Percentiles rank a stretch among this genome's conserved stretches.
These are phyloP conservation scores for Oreochromis niloticus DNA, from an alignment of 2,113 vertebrate genomes.

Conservation along the genomic window DNA sequence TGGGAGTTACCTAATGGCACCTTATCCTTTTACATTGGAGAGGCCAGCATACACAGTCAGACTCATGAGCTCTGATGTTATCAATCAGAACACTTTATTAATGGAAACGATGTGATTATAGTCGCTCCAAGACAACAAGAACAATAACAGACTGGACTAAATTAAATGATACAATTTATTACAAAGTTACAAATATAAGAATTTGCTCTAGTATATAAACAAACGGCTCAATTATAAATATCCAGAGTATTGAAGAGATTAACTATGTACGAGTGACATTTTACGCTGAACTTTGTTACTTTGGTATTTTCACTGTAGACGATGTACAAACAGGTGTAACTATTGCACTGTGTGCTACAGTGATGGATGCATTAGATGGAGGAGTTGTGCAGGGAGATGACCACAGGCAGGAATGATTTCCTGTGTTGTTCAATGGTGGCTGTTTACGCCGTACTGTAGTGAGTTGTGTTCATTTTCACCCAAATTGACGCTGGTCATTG, in stretches of 20 bases:
- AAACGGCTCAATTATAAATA: neutral
- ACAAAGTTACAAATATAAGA: neutral
- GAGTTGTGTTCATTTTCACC: neutral
- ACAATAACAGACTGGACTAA: neutral
- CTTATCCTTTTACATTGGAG: rapidly evolving
- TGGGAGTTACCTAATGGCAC: rapidly evolving
- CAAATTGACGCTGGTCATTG: neutral
- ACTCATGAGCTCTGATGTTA: neutral
- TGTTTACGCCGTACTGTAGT: rapidly evolving
- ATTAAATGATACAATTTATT: neutral
- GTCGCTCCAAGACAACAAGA: neutral
- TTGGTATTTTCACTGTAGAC: neutral
- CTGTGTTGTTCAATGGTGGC: rapidly evolving
- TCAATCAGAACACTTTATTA: neutral
- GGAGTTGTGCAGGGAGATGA: neutral
- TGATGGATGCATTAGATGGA: neutral
- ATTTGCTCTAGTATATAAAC: neutral
- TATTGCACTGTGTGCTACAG: neutral
- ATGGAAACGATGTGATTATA: neutral
- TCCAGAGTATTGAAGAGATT: neutral
- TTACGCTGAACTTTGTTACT: neutral
- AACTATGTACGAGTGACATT: rapidly evolving
- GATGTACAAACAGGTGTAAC: neutral
- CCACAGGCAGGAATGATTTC: rapidly evolving
- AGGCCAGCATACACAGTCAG: neutral